Percentiles rank a stretch among this genome's conserved stretches.
phyloP scores from a whole-genome alignment of 2,888 invertebrate species.

The Agrotis exclamationis region DNA sequence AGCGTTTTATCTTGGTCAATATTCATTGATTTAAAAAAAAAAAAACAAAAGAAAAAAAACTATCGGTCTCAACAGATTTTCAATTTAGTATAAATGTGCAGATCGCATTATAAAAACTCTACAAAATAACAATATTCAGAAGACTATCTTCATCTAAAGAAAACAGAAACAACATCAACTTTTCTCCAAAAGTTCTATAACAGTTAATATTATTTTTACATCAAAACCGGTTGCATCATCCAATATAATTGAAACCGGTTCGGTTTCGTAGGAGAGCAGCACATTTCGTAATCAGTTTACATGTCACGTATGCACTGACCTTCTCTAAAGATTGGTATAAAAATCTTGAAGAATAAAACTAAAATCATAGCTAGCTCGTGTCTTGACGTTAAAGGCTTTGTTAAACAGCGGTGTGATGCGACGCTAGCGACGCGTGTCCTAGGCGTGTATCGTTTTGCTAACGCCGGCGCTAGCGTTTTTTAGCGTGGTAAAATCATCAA shows the following conservation, averaged over 20 bases:
- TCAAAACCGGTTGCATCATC: slow-evolving; percentile 6
- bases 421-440: too few relatives aligned
- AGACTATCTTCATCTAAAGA: neutral
- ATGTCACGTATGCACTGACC: slow-evolving; percentile 28
- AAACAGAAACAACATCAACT: neutral
- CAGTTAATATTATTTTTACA: slow-evolving; percentile 2
- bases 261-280: slow-evolving; percentile 5
- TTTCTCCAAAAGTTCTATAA: slow-evolving; percentile 1
- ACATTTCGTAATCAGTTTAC: slow-evolving; percentile 37
- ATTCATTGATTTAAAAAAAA: too few relatives aligned
- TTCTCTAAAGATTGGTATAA: slow-evolving; percentile 8
- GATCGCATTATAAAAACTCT: too few relatives aligned
- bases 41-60: too few relatives aligned
- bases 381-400: neutral
- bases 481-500: too few relatives aligned
- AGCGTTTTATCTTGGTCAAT: too few relatives aligned
- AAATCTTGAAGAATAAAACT: slow-evolving; percentile 19
- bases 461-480: too few relatives aligned
- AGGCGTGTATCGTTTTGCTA: too few relatives aligned
- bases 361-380: neutral
- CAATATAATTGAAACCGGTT: slow-evolving; percentile 20
- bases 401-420: too few relatives aligned
- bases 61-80: too few relatives aligned
- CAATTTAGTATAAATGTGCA: too few relatives aligned
- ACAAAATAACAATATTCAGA: too few relatives aligned